Conservation (phyloP, 2,888 invertebrate genomes). For the Ophioninae sp. region DNA sequence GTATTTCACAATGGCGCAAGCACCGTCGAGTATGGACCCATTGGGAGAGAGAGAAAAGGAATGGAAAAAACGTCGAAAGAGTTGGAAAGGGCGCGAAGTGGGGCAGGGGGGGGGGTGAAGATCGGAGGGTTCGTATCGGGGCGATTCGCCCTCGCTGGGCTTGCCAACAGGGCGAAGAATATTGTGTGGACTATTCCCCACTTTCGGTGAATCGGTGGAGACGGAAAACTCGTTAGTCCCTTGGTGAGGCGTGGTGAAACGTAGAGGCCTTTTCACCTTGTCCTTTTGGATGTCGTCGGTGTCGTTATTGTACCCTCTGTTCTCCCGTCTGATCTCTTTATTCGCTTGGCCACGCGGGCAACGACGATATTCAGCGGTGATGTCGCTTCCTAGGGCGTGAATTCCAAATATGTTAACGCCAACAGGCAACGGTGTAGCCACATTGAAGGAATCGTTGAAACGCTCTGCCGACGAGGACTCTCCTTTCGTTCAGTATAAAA, state of each 20-base stretch:
- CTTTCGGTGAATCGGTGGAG: slow-evolving; percentile 45
- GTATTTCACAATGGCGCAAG: slow-evolving; percentile 50
- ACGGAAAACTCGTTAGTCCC: slow-evolving; percentile 62
- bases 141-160: slow-evolving; percentile 42
- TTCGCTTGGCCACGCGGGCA: slow-evolving; percentile 14
- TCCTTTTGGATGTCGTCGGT: slow-evolving; percentile 27
- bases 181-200: slow-evolving; percentile 37
- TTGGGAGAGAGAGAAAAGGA: slow-evolving; percentile 18
- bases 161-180: slow-evolving; percentile 58
- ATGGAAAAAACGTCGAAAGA: background rate
- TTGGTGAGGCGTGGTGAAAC: slow-evolving; percentile 16
- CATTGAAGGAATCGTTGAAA: background rate
- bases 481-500: slow-evolving; percentile 9
- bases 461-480: slow-evolving; percentile 2
- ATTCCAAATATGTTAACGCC: slow-evolving; percentile 27
- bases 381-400: slow-evolving; percentile 33
- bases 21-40: slow-evolving; percentile 26
- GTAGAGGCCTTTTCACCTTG: slow-evolving; percentile 23
- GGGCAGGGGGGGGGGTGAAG: slow-evolving; percentile 8
- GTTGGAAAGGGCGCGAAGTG: slow-evolving; percentile 9
- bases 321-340: slow-evolving; percentile 38
- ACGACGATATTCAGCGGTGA: slow-evolving; percentile 2
- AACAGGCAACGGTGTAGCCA: slow-evolving; percentile 13
- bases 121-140: slow-evolving; percentile 44
- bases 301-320: slow-evolving; percentile 38